phyloP scores from a whole-genome alignment of 2,113 vertebrate genomes.

The Stigmatopora nigra region DNA sequence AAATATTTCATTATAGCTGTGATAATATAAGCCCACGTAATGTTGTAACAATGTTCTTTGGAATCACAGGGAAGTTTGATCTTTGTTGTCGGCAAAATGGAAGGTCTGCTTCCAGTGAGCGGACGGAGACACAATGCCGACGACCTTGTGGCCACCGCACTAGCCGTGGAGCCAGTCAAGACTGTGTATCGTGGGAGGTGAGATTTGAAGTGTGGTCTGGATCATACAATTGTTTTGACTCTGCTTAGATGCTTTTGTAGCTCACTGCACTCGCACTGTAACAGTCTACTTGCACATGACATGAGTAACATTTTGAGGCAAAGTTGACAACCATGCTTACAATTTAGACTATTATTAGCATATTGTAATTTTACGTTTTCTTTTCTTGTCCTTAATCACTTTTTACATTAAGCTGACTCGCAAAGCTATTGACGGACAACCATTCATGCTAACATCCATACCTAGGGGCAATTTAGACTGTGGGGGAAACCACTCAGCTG shows the following conservation, averaged over 20 bases:
- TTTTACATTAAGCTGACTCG: no score
- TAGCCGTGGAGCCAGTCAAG: constrained; percentile 93
- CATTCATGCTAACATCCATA: no score
- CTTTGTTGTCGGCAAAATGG: constrained; percentile 94
- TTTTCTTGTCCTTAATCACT: no score
- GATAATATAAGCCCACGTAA: background rate
- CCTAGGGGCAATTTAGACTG: no score
- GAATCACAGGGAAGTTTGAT: constrained; percentile 84
- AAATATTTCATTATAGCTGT: constrained; percentile 20
- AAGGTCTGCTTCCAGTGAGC: constrained; percentile 85
- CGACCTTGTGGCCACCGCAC: constrained; percentile 89
- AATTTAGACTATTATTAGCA: no score
- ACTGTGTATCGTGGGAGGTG: constrained; percentile 95
- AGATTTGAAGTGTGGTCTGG: constrained; percentile 24
- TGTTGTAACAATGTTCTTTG: constrained; percentile 3
- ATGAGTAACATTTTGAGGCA: no score
- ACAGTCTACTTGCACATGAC: no score
- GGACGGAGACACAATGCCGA: constrained; percentile 91
- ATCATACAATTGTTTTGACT: background rate
- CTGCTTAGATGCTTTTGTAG: background rate
- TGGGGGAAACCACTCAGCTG: no score
- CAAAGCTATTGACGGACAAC: no score
- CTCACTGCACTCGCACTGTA: background rate
- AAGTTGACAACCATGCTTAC: no score
- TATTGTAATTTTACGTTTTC: no score